Percentiles rank a stretch among this genome's conserved stretches.
Conservation (phyloP, 53 echinoderm and acorn worm genomes). For the Luidia sarsii region DNA sequence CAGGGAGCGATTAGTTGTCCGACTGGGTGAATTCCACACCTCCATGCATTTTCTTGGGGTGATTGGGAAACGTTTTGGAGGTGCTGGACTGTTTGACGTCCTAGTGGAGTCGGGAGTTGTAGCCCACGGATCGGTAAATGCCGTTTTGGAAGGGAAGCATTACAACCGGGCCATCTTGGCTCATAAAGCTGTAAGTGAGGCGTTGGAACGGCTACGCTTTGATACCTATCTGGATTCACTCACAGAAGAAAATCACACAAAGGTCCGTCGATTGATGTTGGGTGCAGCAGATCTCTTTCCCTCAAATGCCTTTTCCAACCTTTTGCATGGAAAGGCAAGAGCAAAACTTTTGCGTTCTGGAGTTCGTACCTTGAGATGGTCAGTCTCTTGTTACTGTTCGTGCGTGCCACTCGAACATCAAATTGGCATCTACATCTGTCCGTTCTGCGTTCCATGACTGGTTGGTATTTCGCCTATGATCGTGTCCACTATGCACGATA, state of each 20-base stretch:
- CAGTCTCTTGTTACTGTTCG: conserved; percentile 9
- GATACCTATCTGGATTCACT: conserved; percentile 22
- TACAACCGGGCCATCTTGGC: conserved; percentile 45
- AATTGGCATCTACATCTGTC: not conserved
- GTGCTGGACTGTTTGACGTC: conserved; percentile 53
- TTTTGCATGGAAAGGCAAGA: not conserved
- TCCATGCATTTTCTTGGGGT: conserved; percentile 1
- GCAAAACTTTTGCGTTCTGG: conserved; percentile 61
- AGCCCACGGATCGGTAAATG: conserved; percentile 51
- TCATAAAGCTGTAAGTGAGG: conserved; percentile 44
- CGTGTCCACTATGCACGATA: conserved; percentile 64
- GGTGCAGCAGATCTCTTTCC: not conserved
- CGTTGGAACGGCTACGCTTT: conserved; percentile 52
- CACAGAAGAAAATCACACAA: conserved; percentile 1
- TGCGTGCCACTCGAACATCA: not conserved
- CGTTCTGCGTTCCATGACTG: not conserved
- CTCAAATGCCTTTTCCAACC: not conserved
- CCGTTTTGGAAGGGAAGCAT: conserved; percentile 37
- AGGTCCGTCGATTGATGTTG: not conserved
- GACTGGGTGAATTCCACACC: conserved; percentile 59
- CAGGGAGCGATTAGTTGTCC: conserved; percentile 6
- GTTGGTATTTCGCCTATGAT: not conserved
- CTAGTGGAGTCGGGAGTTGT: conserved; percentile 48
- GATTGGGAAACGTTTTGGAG: conserved; percentile 23
- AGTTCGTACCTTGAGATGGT: conserved; percentile 62